These are phyloP conservation scores for Archips xylosteana DNA, from an alignment of 2,888 invertebrate genomes.

Conservation along the genomic window DNA sequence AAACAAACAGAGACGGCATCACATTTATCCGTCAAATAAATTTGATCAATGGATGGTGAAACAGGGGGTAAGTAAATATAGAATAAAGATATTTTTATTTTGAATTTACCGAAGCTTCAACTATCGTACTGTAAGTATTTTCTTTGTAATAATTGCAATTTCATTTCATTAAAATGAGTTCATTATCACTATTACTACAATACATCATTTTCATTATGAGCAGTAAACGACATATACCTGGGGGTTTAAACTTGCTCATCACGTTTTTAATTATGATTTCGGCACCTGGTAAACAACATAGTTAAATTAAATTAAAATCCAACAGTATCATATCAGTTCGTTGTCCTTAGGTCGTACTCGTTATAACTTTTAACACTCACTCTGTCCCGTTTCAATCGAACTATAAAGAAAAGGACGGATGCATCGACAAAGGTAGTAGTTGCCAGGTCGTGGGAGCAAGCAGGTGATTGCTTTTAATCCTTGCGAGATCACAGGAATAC, in stretches of 20 bases:
- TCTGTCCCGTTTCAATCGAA: background rate
- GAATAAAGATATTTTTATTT: too few species aligned
- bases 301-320: background rate
- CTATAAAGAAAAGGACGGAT: background rate
- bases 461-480: constrained; percentile 1
- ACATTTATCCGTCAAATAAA: too few species aligned
- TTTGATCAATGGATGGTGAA: too few species aligned
- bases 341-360: background rate
- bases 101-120: too few species aligned
- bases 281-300: background rate
- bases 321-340: background rate
- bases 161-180: too few species aligned
- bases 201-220: too few species aligned
- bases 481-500: background rate
- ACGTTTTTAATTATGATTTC: background rate
- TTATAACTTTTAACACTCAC: background rate
- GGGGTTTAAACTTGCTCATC: background rate
- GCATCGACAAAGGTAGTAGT: background rate
- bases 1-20: too few species aligned
- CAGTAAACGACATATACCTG: too few species aligned
- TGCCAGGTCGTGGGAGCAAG: background rate
- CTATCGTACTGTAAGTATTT: too few species aligned
- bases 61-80: too few species aligned
- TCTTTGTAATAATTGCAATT: too few species aligned
- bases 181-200: too few species aligned